A percentile compares a stretch with the other conserved stretches of the same genome.
Conservation (phyloP, 1,140 invertebrate genomes). For the Macrocentrus cingulum region DNA sequence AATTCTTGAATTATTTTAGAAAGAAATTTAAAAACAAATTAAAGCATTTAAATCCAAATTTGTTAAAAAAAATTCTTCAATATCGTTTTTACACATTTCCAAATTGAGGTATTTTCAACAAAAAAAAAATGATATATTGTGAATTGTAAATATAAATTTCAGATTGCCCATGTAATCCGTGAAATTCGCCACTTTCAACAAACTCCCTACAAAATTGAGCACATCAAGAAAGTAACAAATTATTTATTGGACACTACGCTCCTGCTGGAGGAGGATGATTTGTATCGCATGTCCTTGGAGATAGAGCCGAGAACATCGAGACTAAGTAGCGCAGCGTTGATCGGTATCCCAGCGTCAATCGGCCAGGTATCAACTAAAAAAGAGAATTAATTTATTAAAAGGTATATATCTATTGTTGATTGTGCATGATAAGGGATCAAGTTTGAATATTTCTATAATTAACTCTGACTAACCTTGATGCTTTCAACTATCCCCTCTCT, state of each 20-base stretch:
- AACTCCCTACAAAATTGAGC: conserved; percentile 88
- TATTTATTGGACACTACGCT: conserved; percentile 80
- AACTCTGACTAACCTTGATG: too few species aligned
- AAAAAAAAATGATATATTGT: too few species aligned
- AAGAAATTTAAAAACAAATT: too few species aligned
- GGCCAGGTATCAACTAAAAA: conserved; percentile 30
- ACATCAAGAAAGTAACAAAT: conserved; percentile 76
- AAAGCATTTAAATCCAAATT: too few species aligned
- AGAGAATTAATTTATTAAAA: neutral
- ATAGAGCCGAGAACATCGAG: conserved; percentile 78
- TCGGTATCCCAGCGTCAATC: conserved; percentile 37
- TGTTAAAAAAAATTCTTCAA: too few species aligned
- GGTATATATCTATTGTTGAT: neutral
- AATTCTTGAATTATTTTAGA: too few species aligned
- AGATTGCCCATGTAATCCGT: conserved; percentile 92
- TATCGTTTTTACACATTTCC: too few species aligned
- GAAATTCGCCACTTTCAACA: conserved; percentile 92
- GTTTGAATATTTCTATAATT: too few species aligned
- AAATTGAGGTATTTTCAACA: too few species aligned
- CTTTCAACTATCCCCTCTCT: too few species aligned
- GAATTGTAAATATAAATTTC: too few species aligned
- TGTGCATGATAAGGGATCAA: too few species aligned
- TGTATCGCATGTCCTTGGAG: conserved; percentile 80
- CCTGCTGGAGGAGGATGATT: conserved; percentile 78
- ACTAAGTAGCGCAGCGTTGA: conserved; percentile 55